These are phyloP conservation scores for Babylonia areolata DNA, from an alignment of 1,140 invertebrate species.

Conservation along the genomic window DNA sequence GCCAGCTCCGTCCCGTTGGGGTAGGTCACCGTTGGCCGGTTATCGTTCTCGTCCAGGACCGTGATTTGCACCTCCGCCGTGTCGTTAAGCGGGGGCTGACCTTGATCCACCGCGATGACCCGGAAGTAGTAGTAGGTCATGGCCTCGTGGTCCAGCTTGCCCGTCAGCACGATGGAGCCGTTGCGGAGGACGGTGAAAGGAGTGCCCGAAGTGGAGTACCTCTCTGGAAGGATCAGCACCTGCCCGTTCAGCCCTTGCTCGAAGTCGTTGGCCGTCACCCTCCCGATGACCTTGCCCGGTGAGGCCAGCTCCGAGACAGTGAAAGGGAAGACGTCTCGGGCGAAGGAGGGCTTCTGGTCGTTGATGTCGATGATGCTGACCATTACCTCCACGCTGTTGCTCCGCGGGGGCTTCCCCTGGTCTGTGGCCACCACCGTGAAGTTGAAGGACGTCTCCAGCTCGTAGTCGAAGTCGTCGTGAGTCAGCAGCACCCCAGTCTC, in stretches of 20 bases:
- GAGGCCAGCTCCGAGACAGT: constrained; percentile 47
- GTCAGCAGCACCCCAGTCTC: constrained; percentile 46
- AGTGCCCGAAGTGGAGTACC: not conserved
- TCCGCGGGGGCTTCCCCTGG: constrained; percentile 49
- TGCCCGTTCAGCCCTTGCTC: constrained; percentile 47
- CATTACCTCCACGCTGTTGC: constrained; percentile 40
- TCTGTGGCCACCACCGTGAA: constrained; percentile 58
- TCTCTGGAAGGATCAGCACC: constrained; percentile 38
- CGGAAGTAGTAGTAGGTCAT: constrained; percentile 86
- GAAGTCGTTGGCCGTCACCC: constrained; percentile 44
- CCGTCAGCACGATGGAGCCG: constrained; percentile 40
- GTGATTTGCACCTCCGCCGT: constrained; percentile 88
- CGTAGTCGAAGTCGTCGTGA: constrained; percentile 52
- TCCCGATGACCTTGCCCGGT: constrained; percentile 40
- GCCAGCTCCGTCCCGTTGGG: constrained; percentile 73
- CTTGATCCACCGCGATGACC: constrained; percentile 93
- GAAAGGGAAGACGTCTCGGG: constrained; percentile 47
- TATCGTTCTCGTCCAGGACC: constrained; percentile 88
- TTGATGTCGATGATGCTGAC: constrained; percentile 57
- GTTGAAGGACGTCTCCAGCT: constrained; percentile 44
- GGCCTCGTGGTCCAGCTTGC: constrained; percentile 86
- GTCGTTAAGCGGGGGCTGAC: constrained; percentile 89
- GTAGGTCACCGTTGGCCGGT: constrained; percentile 60
- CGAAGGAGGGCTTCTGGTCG: constrained; percentile 56
- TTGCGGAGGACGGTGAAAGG: constrained; percentile 42